Base-by-base conservation (phyloP, 2,797 vertebrate species). In the Sebastolobus altivelis region DNA sequence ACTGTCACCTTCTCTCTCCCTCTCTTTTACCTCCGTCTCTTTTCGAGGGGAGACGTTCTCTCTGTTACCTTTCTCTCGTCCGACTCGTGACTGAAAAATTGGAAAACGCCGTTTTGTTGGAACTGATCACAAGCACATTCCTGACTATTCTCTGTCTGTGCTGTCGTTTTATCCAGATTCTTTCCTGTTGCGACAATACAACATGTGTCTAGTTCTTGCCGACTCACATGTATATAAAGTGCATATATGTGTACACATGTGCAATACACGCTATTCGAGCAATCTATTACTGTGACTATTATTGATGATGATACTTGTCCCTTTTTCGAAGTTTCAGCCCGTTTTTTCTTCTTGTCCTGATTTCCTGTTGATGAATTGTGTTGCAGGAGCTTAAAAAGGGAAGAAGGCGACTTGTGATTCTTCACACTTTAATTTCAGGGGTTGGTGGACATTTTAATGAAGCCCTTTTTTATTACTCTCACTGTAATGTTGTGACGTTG, bases 231-330 rank as follows among this genome's bases (percentile, higher is more conserved):
- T 96, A 95, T 92, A 96, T 95, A 94, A 87, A 92, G 92, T 95
- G 93, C 94, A 95, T 94, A 92, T 91, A 91, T 90, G 93, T 95
- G 94, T 96, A 86, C 93, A 96, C 94, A 95, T 91, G 95, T 95
- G 95, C 94, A 95, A 96, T 96, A 96, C 95, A 94, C 92, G 88
- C 93, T 95, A 95, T 92, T 94, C 52, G 90, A 95, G 95, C 94
- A 95, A 95, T 96, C 95, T 95, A 93, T 96, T 95, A 95, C 95
- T 96, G 96, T 96, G 96, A 96, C 92, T 93, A 93, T 94, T 93
- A 92, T 92, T 94, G 91, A 93, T 94, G 89, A 93, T 91, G 91
- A 93, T 88, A 88, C 75, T 87, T 74, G 86, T 89, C 85, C 79
- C 81, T 29, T 80, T 85, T 77, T 82, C 82, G 83, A 86, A 90